Percentiles rank a stretch among this genome's conserved stretches.
phyloP scores from a whole-genome alignment of 2,797 vertebrate species.

The Loris lydekkerianus region DNA sequence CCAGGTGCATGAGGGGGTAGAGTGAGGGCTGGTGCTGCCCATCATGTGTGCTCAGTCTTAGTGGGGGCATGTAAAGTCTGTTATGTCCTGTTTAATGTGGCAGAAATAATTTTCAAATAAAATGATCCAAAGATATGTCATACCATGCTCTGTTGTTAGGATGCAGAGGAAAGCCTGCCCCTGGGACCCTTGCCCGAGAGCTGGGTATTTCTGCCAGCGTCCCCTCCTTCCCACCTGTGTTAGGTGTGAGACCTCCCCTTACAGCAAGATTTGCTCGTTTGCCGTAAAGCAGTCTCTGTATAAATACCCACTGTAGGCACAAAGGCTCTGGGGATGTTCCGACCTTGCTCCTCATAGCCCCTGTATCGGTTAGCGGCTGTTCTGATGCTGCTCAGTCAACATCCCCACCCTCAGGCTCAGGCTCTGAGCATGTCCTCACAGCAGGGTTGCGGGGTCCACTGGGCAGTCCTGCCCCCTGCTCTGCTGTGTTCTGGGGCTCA shows the following conservation, averaged over 20 bases:
- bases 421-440: neutral
- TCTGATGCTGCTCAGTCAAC: accelerated
- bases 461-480: neutral
- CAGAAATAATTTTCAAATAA: neutral
- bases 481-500: neutral
- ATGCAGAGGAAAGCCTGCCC: too few species aligned
- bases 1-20: accelerated
- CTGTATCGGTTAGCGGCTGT: neutral
- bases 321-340: neutral
- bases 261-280: neutral
- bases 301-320: neutral
- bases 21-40: neutral
- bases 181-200: neutral
- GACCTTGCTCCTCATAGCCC: neutral
- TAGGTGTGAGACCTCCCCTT: neutral
- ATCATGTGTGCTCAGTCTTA: accelerated
- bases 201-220: neutral
- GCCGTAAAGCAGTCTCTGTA: neutral
- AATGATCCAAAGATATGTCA: neutral
- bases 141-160: neutral
- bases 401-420: too few species aligned
- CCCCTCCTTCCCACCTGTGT: too few species aligned
- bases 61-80: accelerated
- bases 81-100: accelerated
- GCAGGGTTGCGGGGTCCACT: accelerated